Base-by-base conservation (phyloP, 1,140 invertebrate species). In the Drosophila burlai region DNA sequence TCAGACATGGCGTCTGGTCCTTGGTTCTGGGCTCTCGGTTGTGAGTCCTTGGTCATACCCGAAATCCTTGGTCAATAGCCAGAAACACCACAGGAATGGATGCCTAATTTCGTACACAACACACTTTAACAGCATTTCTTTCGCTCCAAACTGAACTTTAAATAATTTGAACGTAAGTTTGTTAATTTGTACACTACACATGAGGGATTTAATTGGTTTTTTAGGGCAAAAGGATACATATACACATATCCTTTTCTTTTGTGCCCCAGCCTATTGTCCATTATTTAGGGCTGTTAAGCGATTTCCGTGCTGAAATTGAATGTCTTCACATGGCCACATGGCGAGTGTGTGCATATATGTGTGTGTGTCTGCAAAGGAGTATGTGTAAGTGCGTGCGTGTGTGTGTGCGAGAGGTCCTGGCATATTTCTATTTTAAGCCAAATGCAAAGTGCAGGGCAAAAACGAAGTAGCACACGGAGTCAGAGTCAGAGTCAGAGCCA, bases 251-350 rank as follows among this genome's bases (percentile, higher is more conserved):
- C 42, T 26, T 26, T 38, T 2, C 42, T 26, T 7, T 31, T 47
- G 5, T 10, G 24, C 15, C 50, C 29, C 57, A 52, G 62, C 43
- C 50, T 62, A 67, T 77, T 81, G 64, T 62, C 58, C 64, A 79
- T 79, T 83, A 82, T 83, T 83, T 79, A 79, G 69, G 71, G 83
- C 71, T 80, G 83, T 87, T 80, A 68, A 68, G 83, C 66, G 83
- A 87, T 87, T 80, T 83, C 71, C 80, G 80, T 73, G 58, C 52
- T 80, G 64, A 62, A 79, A 87, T 87, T 83, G 83, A 87, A 83
- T 83, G 82, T 85, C 68, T 82, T 82, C 21, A 55, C 64, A 43
- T 6, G 11, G 42, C 58, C 60, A 61, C 7, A 21, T 46, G 24
- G 31, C 42, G 26, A 50, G 76, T 61, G 79, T 69, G 64, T 31